These are phyloP conservation scores for Papilio protenor DNA, from an alignment of 2,888 invertebrate genomes.

Conservation along the genomic window DNA sequence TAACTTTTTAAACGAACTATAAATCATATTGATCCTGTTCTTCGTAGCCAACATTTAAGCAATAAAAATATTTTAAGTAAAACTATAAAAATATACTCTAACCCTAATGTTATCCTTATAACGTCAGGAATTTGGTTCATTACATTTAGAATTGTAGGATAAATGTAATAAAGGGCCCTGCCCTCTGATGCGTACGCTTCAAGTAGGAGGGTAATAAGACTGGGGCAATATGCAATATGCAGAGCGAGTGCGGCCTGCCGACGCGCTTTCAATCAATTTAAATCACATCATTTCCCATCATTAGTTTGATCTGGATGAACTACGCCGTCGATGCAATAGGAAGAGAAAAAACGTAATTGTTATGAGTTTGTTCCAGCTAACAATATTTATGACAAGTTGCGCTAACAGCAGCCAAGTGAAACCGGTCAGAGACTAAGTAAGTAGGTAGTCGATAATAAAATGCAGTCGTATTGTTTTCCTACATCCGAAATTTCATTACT, in stretches of 20 bases:
- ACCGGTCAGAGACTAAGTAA: too few species aligned
- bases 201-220: neutral
- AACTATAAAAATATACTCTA: neutral
- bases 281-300: neutral
- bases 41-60: neutral
- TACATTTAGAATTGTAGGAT: neutral
- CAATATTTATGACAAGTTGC: too few species aligned
- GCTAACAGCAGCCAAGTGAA: too few species aligned
- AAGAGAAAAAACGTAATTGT: too few species aligned
- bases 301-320: neutral
- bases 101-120: neutral
- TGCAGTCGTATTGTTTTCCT: neutral
- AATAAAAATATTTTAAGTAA: neutral
- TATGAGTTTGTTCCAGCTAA: too few species aligned
- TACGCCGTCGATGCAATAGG: neutral
- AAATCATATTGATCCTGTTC: neutral
- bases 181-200: neutral
- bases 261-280: neutral
- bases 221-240: neutral
- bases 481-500: neutral
- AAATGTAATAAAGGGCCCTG: neutral
- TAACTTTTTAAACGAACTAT: neutral
- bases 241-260: neutral
- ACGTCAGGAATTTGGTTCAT: neutral
- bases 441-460: neutral